These are phyloP conservation scores for Eupithecia inturbata DNA, from an alignment of 2,888 invertebrate genomes.

Conservation along the genomic window DNA sequence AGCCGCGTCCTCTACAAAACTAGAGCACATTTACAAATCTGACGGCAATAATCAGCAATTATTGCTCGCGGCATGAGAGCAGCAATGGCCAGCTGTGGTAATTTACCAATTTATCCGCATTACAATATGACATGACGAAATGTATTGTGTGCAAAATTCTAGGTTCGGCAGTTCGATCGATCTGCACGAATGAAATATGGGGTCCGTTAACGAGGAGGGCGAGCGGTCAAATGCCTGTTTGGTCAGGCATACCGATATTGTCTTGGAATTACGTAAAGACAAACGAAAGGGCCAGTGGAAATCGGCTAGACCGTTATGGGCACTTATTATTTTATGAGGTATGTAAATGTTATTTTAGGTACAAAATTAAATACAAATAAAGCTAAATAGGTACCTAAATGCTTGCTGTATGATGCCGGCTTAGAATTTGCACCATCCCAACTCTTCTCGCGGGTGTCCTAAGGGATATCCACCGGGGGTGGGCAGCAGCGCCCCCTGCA, in stretches of 20 bases:
- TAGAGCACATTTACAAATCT: slow-evolving; percentile 14
- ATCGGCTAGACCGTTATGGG: not conserved
- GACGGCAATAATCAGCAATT: slow-evolving; percentile 47
- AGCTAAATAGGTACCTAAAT: too few species aligned
- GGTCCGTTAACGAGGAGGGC: not conserved
- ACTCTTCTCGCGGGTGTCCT: too few species aligned
- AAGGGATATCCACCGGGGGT: too few species aligned
- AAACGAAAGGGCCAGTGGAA: not conserved
- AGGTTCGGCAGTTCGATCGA: slow-evolving; percentile 24
- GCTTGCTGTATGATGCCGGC: too few species aligned
- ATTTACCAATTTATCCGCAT: slow-evolving; percentile 58
- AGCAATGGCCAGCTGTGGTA: slow-evolving; percentile 63
- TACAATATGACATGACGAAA: slow-evolving; percentile 64
- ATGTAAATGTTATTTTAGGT: not conserved
- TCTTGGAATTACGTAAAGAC: not conserved
- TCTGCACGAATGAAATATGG: slow-evolving; percentile 27
- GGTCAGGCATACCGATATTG: not conserved
- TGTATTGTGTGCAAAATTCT: slow-evolving; percentile 47
- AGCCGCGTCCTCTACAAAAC: not conserved
- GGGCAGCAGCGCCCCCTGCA: too few species aligned
- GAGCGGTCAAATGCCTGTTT: slow-evolving; percentile 9
- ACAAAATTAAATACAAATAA: not conserved
- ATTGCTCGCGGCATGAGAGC: slow-evolving; percentile 58
- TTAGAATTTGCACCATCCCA: too few species aligned
- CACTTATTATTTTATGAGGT: not conserved